phyloP scores from a whole-genome alignment of 2,888 invertebrate genomes.

The Ormyrus thymus region DNA sequence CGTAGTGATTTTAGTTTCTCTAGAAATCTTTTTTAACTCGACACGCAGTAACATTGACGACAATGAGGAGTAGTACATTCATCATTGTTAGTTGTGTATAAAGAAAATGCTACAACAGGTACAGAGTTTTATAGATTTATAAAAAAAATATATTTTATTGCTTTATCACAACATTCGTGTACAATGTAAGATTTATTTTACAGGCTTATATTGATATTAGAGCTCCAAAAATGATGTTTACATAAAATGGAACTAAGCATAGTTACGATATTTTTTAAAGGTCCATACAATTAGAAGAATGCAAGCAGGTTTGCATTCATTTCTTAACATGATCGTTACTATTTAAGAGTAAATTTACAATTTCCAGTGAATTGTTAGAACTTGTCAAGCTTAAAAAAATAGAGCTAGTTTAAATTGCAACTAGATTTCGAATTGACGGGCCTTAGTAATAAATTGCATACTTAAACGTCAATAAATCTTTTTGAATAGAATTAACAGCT shows the following conservation, averaged over 20 bases:
- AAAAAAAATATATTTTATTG: slow-evolving; percentile 56
- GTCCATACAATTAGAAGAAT: slow-evolving; percentile 10
- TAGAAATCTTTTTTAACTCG: slow-evolving; percentile 20
- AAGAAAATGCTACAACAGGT: slow-evolving; percentile 15
- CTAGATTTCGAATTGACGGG: slow-evolving; percentile 27
- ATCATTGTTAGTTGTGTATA: neutral
- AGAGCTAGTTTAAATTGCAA: slow-evolving; percentile 29
- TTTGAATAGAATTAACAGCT: slow-evolving; percentile 24
- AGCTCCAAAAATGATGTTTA: slow-evolving; percentile 12
- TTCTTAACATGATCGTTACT: slow-evolving; percentile 4
- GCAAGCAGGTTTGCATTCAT: slow-evolving; percentile 35
- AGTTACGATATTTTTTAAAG: slow-evolving; percentile 23
- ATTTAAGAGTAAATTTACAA: slow-evolving; percentile 8
- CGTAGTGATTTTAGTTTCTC: slow-evolving; percentile 26
- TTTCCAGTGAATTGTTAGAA: slow-evolving; percentile 24
- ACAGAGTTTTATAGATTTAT: slow-evolving; percentile 36
- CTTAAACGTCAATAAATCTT: slow-evolving; percentile 23
- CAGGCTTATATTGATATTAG: slow-evolving; percentile 27
- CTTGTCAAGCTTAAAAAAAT: slow-evolving; percentile 33
- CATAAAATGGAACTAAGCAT: slow-evolving; percentile 20
- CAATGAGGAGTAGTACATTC: slow-evolving; percentile 1
- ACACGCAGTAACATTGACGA: neutral
- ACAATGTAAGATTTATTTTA: slow-evolving; percentile 44
- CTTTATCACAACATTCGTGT: slow-evolving; percentile 54
- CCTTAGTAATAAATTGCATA: neutral